phyloP scores from a whole-genome alignment of 2,888 invertebrate genomes.

The Ichneumoninae sp. region DNA sequence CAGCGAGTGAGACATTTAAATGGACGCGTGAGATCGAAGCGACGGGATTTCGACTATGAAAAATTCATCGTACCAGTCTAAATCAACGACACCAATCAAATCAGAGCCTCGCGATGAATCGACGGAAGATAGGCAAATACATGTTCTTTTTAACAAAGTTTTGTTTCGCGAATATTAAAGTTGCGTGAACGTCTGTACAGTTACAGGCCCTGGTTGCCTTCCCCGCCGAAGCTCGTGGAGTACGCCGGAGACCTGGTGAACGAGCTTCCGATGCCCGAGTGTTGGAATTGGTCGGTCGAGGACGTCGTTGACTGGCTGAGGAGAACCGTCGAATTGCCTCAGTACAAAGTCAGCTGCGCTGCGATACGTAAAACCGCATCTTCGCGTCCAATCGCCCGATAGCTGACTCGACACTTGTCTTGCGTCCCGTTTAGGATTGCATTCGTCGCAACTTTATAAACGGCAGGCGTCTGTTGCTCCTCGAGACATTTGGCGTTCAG shows the following conservation, averaged over 20 bases:
- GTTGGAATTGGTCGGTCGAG: conserved; percentile 84
- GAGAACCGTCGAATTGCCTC: conserved; percentile 83
- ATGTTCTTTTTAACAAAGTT: background rate
- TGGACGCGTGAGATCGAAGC: background rate
- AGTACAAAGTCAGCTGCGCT: conserved; percentile 84
- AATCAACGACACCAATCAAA: background rate
- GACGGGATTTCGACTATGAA: background rate
- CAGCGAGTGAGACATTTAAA: background rate
- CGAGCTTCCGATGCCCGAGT: conserved; percentile 81
- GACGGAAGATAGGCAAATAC: background rate
- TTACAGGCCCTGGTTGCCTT: conserved; percentile 51
- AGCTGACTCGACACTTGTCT: background rate
- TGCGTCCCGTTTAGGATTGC: conserved; percentile 60
- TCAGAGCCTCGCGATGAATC: background rate
- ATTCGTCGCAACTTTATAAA: conserved; percentile 68
- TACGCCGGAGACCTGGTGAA: conserved; percentile 84
- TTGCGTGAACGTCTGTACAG: background rate
- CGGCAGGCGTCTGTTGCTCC: conserved; percentile 68
- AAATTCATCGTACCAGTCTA: background rate
- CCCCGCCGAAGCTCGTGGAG: conserved; percentile 83
- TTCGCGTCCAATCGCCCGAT: background rate
- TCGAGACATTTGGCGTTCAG: conserved; percentile 64
- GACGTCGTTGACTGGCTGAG: conserved; percentile 85
- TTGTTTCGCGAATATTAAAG: conserved; percentile 2
- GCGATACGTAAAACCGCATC: background rate